Evolutionary conservation across 2,113 vertebrate genomes (phyloP).

Genomic region (Sorex fumeus): DNA sequence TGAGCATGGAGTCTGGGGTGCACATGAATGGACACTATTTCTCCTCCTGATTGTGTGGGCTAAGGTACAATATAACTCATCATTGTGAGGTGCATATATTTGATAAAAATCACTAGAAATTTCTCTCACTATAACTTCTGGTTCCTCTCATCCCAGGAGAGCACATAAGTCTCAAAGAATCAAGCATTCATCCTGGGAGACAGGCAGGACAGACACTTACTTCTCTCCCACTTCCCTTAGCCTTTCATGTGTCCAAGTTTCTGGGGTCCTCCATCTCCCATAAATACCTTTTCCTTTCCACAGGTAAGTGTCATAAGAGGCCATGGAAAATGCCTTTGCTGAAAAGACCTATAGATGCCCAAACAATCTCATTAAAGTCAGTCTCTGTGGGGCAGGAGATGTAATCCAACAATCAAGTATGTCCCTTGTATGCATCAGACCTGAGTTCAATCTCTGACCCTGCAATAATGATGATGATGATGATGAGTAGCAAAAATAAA

Average conservation of each 20-base stretch:
- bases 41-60: not conserved
- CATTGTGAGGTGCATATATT: conserved; percentile 23
- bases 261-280: not conserved
- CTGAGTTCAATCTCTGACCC: too few species aligned
- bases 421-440: too few species aligned
- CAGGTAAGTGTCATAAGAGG: not conserved
- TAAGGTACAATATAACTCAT: not conserved
- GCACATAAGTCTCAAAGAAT: not conserved
- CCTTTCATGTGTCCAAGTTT: not conserved
- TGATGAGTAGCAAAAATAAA: not conserved
- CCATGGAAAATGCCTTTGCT: not conserved
- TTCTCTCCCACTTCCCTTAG: not conserved
- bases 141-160: not conserved
- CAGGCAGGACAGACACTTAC: not conserved
- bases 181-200: not conserved
- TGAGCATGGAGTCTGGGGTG: not conserved
- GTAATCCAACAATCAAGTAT: too few species aligned
- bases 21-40: conserved; percentile 15
- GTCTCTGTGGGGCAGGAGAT: too few species aligned
- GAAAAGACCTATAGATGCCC: not conserved
- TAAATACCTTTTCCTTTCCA: not conserved
- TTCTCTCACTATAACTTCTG: not conserved
- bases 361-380: not conserved
- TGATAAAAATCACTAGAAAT: conserved; percentile 14
- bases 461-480: too few species aligned